Evolutionary conservation across 2,113 vertebrate genomes (phyloP).

Genomic region (Zootoca vivipara): DNA sequence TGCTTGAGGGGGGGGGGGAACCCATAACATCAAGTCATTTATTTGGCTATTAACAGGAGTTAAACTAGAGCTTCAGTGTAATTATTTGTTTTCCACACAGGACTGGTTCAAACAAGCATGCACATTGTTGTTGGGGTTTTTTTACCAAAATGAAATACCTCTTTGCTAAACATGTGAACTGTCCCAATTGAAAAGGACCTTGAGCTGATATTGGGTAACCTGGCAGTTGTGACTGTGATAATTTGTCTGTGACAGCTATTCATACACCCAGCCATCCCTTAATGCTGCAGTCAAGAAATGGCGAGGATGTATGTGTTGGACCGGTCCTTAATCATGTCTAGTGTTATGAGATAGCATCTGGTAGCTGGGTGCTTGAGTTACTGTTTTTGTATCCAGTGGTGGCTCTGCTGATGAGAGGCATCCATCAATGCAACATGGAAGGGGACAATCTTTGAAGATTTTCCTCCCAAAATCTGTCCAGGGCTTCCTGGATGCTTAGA

Average conservation of each 20-base stretch:
- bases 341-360: not conserved
- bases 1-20: no score
- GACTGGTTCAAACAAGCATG: not conserved
- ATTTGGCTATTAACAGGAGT: not conserved
- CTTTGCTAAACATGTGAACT: not conserved
- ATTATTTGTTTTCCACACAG: not conserved
- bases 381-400: not conserved
- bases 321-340: not conserved
- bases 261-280: not conserved
- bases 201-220: not conserved
- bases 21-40: not conserved
- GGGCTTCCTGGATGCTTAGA: not conserved
- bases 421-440: no score
- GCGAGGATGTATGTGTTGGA: not conserved
- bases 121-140: not conserved
- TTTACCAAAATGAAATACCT: not conserved
- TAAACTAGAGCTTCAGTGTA: not conserved
- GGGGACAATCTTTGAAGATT: no score
- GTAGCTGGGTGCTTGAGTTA: not conserved
- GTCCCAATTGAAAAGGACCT: not conserved
- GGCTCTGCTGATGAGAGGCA: no score
- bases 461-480: not conserved
- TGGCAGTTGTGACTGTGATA: not conserved
- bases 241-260: not conserved
- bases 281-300: not conserved